phyloP scores from a whole-genome alignment of 1,140 invertebrate genomes.

The Lepidotrigona ventralis region DNA sequence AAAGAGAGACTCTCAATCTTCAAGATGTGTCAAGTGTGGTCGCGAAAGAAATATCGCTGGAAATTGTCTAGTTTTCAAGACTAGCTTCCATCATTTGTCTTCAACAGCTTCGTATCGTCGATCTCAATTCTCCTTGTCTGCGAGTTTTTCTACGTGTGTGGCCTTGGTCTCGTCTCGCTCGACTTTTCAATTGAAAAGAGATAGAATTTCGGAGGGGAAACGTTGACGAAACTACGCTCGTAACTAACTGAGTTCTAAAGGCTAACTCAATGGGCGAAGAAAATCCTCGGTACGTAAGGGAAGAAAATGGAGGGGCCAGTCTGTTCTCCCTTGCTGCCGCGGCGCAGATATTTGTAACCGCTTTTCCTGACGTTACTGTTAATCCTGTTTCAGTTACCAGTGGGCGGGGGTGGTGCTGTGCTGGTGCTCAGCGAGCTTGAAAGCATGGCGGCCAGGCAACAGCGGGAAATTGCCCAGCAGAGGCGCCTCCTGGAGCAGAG shows the following conservation, averaged over 20 bases:
- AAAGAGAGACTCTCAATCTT: too few species aligned
- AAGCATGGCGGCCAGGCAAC: slow-evolving; percentile 96
- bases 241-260: background rate
- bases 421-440: slow-evolving; percentile 95
- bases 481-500: slow-evolving; percentile 96
- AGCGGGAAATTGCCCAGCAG: slow-evolving; percentile 97
- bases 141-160: too few species aligned
- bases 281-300: background rate
- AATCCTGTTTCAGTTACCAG: slow-evolving; percentile 86
- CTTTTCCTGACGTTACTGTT: slow-evolving; percentile 43
- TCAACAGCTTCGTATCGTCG: too few species aligned
- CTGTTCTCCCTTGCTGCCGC: background rate
- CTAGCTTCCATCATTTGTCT: too few species aligned
- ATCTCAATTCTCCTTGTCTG: too few species aligned
- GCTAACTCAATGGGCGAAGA: background rate
- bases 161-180: too few species aligned
- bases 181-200: background rate
- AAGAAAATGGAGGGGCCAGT: background rate
- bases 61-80: too few species aligned
- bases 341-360: background rate
- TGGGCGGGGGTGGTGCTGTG: slow-evolving; percentile 88
- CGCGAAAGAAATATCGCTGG: too few species aligned
- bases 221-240: background rate
- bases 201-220: background rate
- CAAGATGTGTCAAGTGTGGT: too few species aligned